phyloP scores from a whole-genome alignment of 2,113 vertebrate species.

The Panthera leo region DNA sequence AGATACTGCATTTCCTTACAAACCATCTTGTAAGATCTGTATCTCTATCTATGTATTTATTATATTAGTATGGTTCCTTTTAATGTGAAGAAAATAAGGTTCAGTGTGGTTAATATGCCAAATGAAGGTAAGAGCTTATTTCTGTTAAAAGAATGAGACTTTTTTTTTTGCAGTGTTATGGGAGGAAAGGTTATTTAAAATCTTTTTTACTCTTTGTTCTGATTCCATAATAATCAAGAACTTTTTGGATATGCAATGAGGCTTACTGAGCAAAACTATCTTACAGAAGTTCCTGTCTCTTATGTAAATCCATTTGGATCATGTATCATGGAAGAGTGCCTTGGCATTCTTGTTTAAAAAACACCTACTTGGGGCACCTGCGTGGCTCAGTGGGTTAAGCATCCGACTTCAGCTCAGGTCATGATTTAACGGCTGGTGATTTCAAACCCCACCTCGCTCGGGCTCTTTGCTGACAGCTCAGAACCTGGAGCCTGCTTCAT shows the following conservation, averaged over 20 bases:
- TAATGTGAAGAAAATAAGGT: not conserved
- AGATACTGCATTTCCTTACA: not conserved
- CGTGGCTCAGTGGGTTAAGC: too few species aligned
- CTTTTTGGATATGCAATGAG: not conserved
- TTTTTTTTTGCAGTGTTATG: not conserved
- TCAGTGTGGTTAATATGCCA: not conserved
- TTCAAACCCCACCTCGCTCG: too few species aligned
- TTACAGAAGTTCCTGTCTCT: not conserved
- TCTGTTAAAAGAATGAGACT: not conserved
- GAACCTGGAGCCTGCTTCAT: too few species aligned
- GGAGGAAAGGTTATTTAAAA: not conserved
- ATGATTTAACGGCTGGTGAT: too few species aligned
- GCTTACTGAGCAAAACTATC: not conserved
- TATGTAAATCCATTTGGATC: not conserved
- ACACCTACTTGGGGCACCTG: not conserved
- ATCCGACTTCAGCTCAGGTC: too few species aligned
- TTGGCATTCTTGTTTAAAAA: not conserved
- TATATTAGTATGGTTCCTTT: not conserved
- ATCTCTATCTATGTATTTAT: not conserved
- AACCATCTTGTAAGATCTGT: not conserved
- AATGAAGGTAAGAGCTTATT: not conserved
- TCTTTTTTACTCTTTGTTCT: not conserved
- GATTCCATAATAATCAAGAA: not conserved
- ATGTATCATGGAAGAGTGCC: not conserved
- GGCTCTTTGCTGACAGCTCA: too few species aligned